Base-by-base conservation (phyloP, 2,797 vertebrate species). In the Carapus acus region DNA sequence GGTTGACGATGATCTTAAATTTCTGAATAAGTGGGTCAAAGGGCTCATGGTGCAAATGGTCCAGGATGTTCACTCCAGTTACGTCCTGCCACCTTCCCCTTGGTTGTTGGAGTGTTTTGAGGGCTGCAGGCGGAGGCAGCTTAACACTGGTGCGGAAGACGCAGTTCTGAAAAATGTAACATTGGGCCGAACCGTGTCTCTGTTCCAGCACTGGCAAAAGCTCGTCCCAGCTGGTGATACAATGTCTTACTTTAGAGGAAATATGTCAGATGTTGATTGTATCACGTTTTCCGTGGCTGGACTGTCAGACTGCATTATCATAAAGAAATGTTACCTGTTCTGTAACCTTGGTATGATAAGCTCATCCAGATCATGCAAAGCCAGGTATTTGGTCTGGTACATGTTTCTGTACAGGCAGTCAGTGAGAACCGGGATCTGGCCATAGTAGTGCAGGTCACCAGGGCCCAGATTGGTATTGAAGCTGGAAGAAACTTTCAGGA, bases 281-380 rank as follows among this genome's bases (percentile, higher is more conserved):
- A n/a, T n/a, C n/a, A n/a, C n/a, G n/a, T n/a, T n/a, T n/a, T n/a
- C n/a, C n/a, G n/a, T n/a, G n/a, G n/a, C n/a, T n/a, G n/a, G n/a
- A n/a, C n/a, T n/a, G n/a, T n/a, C n/a, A n/a, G n/a, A n/a, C n/a
- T n/a, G n/a, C n/a, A n/a, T n/a, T n/a, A n/a, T n/a, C n/a, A n/a
- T n/a, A n/a, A n/a, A n/a, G n/a, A n/a, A n/a, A n/a, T n/a, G n/a
- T n/a, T n/a, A n/a, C n/a, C n/a, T n/a, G n/a, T n/a, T n/a, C n/a
- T n/a, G n/a, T n/a, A n/a, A n/a, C n/a, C n/a, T n/a, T n/a, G 78
- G 81, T 9, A 82, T 33, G 40, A 83, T 81, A 8, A 79, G 48
- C 57, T 81, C 73, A 55, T 82, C 81, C 22, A 79, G 8, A 40
- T 83, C 79, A 0, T 75, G 67, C 22, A 83, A 45, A 15, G 69